Percentiles rank a stretch among this genome's conserved stretches.
These are phyloP conservation scores for Melanerpes formicivorus DNA, from an alignment of 2,113 vertebrate species.

Conservation along the genomic window DNA sequence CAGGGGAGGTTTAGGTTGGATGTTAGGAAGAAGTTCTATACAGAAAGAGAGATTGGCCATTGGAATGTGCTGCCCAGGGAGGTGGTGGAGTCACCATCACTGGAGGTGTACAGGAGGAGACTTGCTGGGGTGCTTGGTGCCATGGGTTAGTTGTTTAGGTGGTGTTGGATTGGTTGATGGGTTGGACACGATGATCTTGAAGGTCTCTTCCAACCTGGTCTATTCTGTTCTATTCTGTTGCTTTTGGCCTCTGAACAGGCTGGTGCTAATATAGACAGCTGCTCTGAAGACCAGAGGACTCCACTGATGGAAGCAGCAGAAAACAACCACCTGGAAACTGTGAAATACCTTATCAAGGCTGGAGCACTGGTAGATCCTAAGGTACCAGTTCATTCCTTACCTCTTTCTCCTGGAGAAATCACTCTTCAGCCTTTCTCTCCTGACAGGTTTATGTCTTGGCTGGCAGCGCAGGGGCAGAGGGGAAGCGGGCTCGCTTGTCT, in stretches of 20 bases:
- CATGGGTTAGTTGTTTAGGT: too few relatives aligned
- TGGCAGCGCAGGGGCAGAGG: not conserved
- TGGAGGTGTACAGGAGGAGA: too few relatives aligned
- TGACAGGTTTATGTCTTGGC: not conserved
- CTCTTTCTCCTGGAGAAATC: not conserved
- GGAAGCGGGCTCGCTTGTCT: not conserved
- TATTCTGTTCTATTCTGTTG: not conserved
- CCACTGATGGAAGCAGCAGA: constrained; percentile 94
- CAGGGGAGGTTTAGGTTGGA: too few relatives aligned
- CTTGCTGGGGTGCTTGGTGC: too few relatives aligned
- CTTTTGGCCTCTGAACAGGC: constrained; percentile 76
- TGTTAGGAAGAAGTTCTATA: too few relatives aligned
- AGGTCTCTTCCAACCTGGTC: too few relatives aligned
- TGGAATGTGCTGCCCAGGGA: too few relatives aligned
- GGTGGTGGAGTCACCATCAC: too few relatives aligned
- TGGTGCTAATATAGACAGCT: constrained; percentile 93
- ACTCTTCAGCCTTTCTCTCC: not conserved
- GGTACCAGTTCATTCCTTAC: constrained; percentile 69
- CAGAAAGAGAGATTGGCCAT: too few relatives aligned
- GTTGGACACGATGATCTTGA: too few relatives aligned
- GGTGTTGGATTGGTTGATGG: too few relatives aligned
- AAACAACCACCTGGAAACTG: constrained; percentile 92
- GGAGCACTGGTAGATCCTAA: constrained; percentile 89
- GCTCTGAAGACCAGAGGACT: constrained; percentile 92
- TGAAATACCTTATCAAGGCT: constrained; percentile 94